phyloP scores from a whole-genome alignment of 2,888 invertebrate genomes.

The Euzetes globulus region DNA sequence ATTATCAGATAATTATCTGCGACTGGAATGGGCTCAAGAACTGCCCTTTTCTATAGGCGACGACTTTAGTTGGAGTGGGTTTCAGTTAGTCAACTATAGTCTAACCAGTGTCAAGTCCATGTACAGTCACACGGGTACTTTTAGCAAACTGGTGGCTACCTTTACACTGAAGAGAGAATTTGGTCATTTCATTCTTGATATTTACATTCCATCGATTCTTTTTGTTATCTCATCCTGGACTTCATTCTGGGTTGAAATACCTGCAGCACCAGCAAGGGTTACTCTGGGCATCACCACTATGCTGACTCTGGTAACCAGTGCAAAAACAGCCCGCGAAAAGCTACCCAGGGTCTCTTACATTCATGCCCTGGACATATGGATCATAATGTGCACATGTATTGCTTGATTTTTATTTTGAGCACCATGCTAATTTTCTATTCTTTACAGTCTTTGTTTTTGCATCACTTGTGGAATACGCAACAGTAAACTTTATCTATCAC shows the following conservation, averaged over 20 bases:
- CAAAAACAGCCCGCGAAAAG: slow-evolving; percentile 41
- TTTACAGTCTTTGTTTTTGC: slow-evolving; percentile 40
- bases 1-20: slow-evolving; percentile 17
- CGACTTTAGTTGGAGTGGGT: slow-evolving; percentile 31
- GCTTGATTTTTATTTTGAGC: too few relatives aligned
- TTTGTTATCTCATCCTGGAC: slow-evolving; percentile 42
- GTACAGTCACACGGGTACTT: slow-evolving; percentile 36
- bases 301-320: slow-evolving; percentile 41
- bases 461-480: slow-evolving; percentile 41
- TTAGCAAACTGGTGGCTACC: slow-evolving; percentile 38
- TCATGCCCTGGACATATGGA: slow-evolving; percentile 42
- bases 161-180: slow-evolving; percentile 40
- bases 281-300: slow-evolving; percentile 41
- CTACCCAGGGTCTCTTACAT: slow-evolving; percentile 41
- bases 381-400: slow-evolving; percentile 41
- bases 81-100: not conserved
- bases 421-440: too few relatives aligned
- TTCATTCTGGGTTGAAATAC: slow-evolving; percentile 42
- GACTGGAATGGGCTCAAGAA: not conserved
- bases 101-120: not conserved
- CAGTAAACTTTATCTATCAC: slow-evolving; percentile 42
- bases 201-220: slow-evolving; percentile 40
- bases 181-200: slow-evolving; percentile 41
- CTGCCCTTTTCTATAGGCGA: not conserved
- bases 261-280: slow-evolving; percentile 42